Base-by-base conservation (phyloP, 2,888 invertebrate genomes). In the Parelbella ahira region DNA sequence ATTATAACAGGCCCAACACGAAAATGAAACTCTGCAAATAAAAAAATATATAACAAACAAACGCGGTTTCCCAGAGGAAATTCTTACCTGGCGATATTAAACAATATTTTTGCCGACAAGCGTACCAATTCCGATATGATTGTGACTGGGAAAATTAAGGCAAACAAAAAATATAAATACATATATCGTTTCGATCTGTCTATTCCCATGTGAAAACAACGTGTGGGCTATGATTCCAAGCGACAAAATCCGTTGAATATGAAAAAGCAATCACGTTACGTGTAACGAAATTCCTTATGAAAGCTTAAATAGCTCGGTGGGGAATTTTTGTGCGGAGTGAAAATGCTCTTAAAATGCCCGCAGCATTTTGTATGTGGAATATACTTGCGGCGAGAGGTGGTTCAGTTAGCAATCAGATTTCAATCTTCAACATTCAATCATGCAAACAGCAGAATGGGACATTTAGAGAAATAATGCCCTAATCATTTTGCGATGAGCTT, bases 241-340 rank as follows among this genome's bases (percentile, higher is more conserved):
- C 30, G 24, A 38, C 24, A 6, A 20, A 29, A 23, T 30, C 24
- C 23, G 28, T 23, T 29, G 30, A 38, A 38, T 30, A 30, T 29
- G 38, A 38, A 38, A 38, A 11, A 24, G 37, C 30, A 30, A 38
- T 38, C 38, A 38, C 8, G 38, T 11, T 24, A 29, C 23, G 10
- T 30, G 24, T 38, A 38, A 38, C 18, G 19, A 30, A 30, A 38
- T 38, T 24, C 24, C 30, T 38, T 30, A 24, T 38, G 30, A 38
- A 38, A 38, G 18, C 23, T 38, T 38, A 38, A 38, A 30, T 21
- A 38, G 29, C 23, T 30, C 8, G 18, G 30, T 19, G 8, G 23
- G 12, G 24, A 30, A 18, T 23, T 24, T 38, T 38, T 19, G 15
- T 15, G 34, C n/a, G 10, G 25, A 36, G 9, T 24, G 18, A 10